A percentile compares a stretch with the other conserved stretches of the same genome.
These are phyloP conservation scores for Caenorhabditis drosophilae DNA, from an alignment of 2,888 invertebrate species.

Conservation along the genomic window DNA sequence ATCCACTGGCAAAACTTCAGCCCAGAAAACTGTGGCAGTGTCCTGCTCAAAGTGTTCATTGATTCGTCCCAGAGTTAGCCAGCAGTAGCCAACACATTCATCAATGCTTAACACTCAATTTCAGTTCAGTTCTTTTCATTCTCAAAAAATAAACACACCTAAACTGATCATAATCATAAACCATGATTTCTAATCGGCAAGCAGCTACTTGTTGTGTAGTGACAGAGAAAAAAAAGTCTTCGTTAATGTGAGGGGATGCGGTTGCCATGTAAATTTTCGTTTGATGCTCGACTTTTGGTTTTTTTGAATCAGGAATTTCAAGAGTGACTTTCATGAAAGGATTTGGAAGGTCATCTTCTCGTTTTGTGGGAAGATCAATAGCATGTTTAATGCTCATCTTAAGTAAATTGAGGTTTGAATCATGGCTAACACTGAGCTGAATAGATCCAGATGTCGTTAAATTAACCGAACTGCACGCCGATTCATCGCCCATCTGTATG, in stretches of 20 bases:
- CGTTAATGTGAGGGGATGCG: slow-evolving; percentile 59
- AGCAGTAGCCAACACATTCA: slow-evolving; percentile 69
- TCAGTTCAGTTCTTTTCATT: not conserved
- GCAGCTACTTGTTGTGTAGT: slow-evolving; percentile 46
- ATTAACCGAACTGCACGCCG: slow-evolving; percentile 37
- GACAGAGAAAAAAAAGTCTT: slow-evolving; percentile 67
- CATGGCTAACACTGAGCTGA: slow-evolving; percentile 76
- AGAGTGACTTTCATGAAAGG: slow-evolving; percentile 34
- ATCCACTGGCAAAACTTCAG: slow-evolving; percentile 67
- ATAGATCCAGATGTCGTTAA: slow-evolving; percentile 73
- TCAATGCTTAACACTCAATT: slow-evolving; percentile 48
- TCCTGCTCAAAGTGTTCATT: slow-evolving; percentile 53
- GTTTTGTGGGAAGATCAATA: slow-evolving; percentile 69
- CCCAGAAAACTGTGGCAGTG: slow-evolving; percentile 67
- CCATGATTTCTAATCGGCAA: slow-evolving; percentile 65
- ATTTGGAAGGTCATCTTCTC: slow-evolving; percentile 48
- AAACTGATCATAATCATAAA: slow-evolving; percentile 68
- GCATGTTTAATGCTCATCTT: slow-evolving; percentile 77
- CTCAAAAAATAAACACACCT: slow-evolving; percentile 11
- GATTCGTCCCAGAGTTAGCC: slow-evolving; percentile 58
- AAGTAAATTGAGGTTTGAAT: slow-evolving; percentile 76
- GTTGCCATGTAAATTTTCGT: slow-evolving; percentile 58
- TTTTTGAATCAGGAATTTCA: slow-evolving; percentile 37
- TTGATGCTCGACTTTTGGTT: slow-evolving; percentile 61
- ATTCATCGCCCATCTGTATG: slow-evolving; percentile 39